Evolutionary conservation across 2,797 vertebrate genomes (phyloP).

Genomic region (Harpagifer antarcticus): DNA sequence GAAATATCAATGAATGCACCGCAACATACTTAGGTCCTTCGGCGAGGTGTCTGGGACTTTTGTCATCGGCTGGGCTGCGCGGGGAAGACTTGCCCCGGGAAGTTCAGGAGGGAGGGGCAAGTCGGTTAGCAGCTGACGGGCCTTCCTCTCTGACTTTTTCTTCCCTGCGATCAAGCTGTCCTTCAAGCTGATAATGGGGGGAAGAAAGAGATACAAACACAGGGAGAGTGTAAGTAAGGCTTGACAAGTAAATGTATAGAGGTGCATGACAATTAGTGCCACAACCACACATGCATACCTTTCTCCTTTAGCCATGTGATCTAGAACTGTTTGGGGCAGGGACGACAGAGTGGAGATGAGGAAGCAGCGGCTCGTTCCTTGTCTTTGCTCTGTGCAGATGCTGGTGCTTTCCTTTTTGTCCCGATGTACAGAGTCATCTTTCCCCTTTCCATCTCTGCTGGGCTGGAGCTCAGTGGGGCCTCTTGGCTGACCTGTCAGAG

Average conservation of each 20-base stretch:
- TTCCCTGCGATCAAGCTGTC: slow-evolving; percentile 86
- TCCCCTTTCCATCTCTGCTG: slow-evolving; percentile 84
- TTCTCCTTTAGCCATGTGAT: slow-evolving; percentile 89
- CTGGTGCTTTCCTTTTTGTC: slow-evolving; percentile 89
- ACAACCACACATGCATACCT: slow-evolving; percentile 78
- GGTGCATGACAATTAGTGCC: not conserved
- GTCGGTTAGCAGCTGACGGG: slow-evolving; percentile 91
- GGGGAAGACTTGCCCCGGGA: slow-evolving; percentile 84
- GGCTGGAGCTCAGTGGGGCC: slow-evolving; percentile 67
- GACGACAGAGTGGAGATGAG: slow-evolving; percentile 86
- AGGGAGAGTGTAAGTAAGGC: not conserved
- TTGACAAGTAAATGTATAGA: not conserved
- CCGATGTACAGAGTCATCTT: slow-evolving; percentile 85
- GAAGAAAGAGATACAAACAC: not conserved
- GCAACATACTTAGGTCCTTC: slow-evolving; percentile 93
- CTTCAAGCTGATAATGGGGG: slow-evolving; percentile 72
- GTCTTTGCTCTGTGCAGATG: slow-evolving; percentile 85
- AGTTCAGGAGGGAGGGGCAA: slow-evolving; percentile 95
- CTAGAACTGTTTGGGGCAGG: slow-evolving; percentile 87
- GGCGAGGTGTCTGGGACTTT: slow-evolving; percentile 85
- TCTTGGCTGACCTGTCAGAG: slow-evolving; percentile 73
- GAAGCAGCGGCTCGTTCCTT: slow-evolving; percentile 86
- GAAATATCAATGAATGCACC: fast-evolving
- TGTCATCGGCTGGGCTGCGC: slow-evolving; percentile 92
- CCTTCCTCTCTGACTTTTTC: slow-evolving; percentile 92